Base-by-base conservation (phyloP, 1,140 invertebrate genomes). In the Drosophila pallidifrons region DNA sequence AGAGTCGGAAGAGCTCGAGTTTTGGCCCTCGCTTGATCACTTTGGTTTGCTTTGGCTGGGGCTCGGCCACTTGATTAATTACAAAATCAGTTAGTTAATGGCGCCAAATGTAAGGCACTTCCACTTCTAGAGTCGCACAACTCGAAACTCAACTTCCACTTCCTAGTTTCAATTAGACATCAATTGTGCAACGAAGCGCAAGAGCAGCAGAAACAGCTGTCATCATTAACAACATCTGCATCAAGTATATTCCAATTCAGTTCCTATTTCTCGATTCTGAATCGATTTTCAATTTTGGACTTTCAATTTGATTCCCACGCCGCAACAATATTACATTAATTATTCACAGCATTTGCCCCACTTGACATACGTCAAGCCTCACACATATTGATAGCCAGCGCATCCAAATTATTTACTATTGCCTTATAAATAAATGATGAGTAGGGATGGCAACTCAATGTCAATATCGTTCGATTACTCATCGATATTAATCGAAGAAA, bases 101-200 rank as follows among this genome's bases (percentile, higher is more conserved):
- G 77, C 64, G 65, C 71, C 73, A 73, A 77, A 88, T 87, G 83
- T 87, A 76, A 76, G 70, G n/a, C 68, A 75, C 59, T 71, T 75
- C 67, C 57, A 65, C 41, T 69, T 61, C 28, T 41, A 35, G 46
- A 16, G 11, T 8, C 38, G 3, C 32, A 32, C 5, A 54, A 30
- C 20, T 60, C 7, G 10, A 49, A 28, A 15, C 0, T 43, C 41
- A 43, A 43, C 41, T 5, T 72, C 82, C 72, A 78, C 82, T 82
- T 88, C 80, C 83, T 69, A 60, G 46, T 73, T 69, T 78, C 80
- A 83, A 82, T 86, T 85, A 85, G 81, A 78, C 78, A 68, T 74
- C 71, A 87, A 86, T 86, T 86, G 82, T 86, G 82, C 82, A 87
- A 54, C 79, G 67, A 66, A 81, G 81, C 81, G 67, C 35, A 32